These are phyloP conservation scores for Acanthosepion pharaonis DNA, from an alignment of 2,888 invertebrate genomes.

Conservation along the genomic window DNA sequence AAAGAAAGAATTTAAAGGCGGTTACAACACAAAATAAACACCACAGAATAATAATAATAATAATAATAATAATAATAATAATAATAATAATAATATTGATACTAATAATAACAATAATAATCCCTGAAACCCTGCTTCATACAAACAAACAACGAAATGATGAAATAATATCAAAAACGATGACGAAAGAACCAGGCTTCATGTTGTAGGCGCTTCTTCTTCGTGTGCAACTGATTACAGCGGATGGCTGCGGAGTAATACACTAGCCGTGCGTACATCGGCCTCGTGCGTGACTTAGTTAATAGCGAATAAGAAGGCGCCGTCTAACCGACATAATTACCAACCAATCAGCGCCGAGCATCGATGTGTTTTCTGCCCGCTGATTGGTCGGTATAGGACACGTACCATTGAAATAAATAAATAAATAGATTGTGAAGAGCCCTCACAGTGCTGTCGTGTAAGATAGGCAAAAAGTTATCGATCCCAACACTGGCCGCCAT, in stretches of 20 bases:
- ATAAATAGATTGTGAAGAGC: constrained; percentile 10
- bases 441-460: constrained; percentile 10
- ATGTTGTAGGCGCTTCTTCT: not conserved
- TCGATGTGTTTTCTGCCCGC: not conserved
- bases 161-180: not conserved
- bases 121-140: not conserved
- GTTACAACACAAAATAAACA: too few species aligned
- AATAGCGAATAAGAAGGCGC: constrained; percentile 33
- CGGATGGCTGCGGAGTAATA: not conserved
- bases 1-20: too few species aligned
- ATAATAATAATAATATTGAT: too few species aligned
- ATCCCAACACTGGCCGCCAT: constrained; percentile 11
- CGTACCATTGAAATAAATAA: not conserved
- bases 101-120: too few species aligned
- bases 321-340: constrained; percentile 33
- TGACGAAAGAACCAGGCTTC: not conserved
- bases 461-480: not conserved
- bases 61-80: too few species aligned
- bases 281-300: constrained; percentile 7
- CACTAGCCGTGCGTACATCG: not conserved
- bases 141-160: not conserved
- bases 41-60: too few species aligned
- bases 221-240: not conserved
- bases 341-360: constrained; percentile 8
- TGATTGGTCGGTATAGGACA: not conserved